Evolutionary conservation across 2,888 invertebrate species (phyloP), one percentile per base, ranked within the genome.

Genomic region (Chelonus formosanus): DNA sequence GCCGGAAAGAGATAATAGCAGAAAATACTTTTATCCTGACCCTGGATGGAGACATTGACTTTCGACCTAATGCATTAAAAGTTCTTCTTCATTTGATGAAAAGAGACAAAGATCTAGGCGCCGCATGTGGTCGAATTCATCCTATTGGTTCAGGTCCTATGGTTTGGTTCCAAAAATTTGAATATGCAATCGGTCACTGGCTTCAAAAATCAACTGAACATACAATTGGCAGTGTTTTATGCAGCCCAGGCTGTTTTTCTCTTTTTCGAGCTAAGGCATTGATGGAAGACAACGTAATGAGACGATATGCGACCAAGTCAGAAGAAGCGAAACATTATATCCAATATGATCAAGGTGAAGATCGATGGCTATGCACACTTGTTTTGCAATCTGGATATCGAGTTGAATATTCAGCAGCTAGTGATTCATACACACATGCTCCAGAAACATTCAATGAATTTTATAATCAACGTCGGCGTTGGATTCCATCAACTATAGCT

Each of bases 401-500:
- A 32, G 77, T 98, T 1, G 97, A 97, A 80, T 97, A 97, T 84
- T 95, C 95, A 0, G 97, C 97, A 0, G 97, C 97, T 0, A 94
- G 96, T 0, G 97, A 97, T 80, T 94, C 97, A 0, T 94, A 93
- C 84, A 98, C 97, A 0, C 96, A 96, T 81, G 94, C 96, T 36
- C 97, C 97, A 0, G 97, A 97, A 85, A 89, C 89, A 20, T 97
- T 97, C 84, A 90, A 91, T 72, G 97, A 97, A 83, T 97, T 98
- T 85, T 98, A 91, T 85, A 95, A 96, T 84, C 97, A 97, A 84
- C 89, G 97, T 8, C 89, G 97, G 8, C 89, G 97, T 47, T 98
- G 97, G 97, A 95, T 96, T 68, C 97, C 97, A 0, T 97, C 97
- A 1, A 98, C 97, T 0, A 93, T 96, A 83, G 97, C 96, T 43